phyloP scores from a whole-genome alignment of 2,113 vertebrate genomes.

The Carassius carassius region DNA sequence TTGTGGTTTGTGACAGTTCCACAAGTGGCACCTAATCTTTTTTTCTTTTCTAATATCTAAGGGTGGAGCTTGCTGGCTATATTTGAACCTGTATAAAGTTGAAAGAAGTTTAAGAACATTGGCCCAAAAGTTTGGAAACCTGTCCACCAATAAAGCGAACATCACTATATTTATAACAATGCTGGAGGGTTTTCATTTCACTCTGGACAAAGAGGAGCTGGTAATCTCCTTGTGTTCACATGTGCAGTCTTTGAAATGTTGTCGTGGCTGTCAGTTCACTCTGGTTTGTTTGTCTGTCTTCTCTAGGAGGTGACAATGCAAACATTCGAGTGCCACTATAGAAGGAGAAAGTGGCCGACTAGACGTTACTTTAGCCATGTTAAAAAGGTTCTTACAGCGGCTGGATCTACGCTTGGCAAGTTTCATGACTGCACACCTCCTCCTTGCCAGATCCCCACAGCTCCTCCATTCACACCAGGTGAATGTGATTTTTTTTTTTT shows the following conservation, averaged over 20 bases:
- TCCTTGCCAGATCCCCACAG: conserved; percentile 43
- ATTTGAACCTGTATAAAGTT: conserved; percentile 58
- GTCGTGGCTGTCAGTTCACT: neutral
- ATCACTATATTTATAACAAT: conserved; percentile 61
- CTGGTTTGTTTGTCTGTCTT: conserved; percentile 31
- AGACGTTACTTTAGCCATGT: conserved; percentile 57
- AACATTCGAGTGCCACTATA: conserved; percentile 60
- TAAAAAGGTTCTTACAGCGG: conserved; percentile 51
- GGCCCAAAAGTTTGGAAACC: conserved; percentile 59
- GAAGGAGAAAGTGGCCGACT: conserved; percentile 52
- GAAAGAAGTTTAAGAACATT: conserved; percentile 60
- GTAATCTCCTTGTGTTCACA: conserved; percentile 39
- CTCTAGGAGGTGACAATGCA: conserved; percentile 59
- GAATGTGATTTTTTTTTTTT: conserved; percentile 5
- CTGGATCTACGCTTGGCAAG: conserved; percentile 16
- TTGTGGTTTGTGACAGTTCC: conserved; percentile 2
- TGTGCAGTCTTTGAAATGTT: neutral
- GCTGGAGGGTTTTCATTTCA: conserved; percentile 57
- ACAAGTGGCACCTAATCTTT: neutral
- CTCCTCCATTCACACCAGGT: conserved; percentile 52
- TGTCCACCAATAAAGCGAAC: conserved; percentile 61
- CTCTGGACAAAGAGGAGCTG: conserved; percentile 55
- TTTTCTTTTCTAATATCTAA: conserved; percentile 29
- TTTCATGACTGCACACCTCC: conserved; percentile 55
- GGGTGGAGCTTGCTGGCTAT: conserved; percentile 61